Evolutionary conservation across 1,140 invertebrate genomes (phyloP), one percentile per base, ranked within the genome.

Genomic region (Cheumatopsyche charites): DNA sequence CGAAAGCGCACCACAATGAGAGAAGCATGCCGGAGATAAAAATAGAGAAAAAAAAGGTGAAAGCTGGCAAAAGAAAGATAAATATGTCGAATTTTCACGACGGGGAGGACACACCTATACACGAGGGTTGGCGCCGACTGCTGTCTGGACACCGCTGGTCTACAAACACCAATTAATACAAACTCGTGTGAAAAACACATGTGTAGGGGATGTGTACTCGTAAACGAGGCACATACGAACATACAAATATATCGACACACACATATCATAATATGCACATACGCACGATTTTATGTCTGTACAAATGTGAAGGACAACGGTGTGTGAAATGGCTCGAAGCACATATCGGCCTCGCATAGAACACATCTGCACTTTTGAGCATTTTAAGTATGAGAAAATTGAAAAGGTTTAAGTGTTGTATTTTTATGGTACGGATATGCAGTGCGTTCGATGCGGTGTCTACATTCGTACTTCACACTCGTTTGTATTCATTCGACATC

Each of bases 111-210:
- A 85, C 83, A 85, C 83, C 83, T 85, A 85, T 83, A 84, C 78
- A 84, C 83, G 78, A 85, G 81, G 77, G 82, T 83, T 76, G 83
- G 83, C 76, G 83, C 82, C 73, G 83, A 85, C 82, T 85, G 83
- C 82, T 85, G 83, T 69, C 83, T 80, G 78, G 83, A 80, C 80
- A 85, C 83, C 78, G 81, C 82, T 77, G 83, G 83, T 84, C 83
- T 85, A 85, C 81, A 79, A 84, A 84, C 71, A 73, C 43, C 74
- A 71, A 75, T 67, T 29, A 36, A 36, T 36, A 55, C 62, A 66
- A 66, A 58, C 23, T 58, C 55, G 55, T 58, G 55, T 58, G 23
- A 58, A 58, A 58, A 58, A 12, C 15, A 52, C 47, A 52, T 19
- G 19, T 52, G 15, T 52, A n/a, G n/a, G 47, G 15, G 19, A 15